phyloP scores from a whole-genome alignment of 2,113 vertebrate species.

The Gnathonemus longibarbis region DNA sequence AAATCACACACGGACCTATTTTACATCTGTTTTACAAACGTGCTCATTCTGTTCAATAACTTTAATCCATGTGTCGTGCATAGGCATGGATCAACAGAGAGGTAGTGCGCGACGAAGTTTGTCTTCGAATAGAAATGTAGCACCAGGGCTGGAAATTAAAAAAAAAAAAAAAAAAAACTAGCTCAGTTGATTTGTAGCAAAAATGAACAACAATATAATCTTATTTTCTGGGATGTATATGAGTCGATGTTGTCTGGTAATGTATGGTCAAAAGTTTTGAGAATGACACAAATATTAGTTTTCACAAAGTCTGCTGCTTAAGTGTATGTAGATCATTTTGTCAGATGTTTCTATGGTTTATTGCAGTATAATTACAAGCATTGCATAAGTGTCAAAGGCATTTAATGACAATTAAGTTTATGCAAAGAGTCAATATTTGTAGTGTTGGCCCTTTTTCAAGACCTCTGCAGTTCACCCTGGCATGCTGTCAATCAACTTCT shows the following conservation, averaged over 20 bases:
- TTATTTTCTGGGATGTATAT: not conserved
- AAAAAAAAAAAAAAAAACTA: not conserved
- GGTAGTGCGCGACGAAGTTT: not conserved
- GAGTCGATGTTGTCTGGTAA: not conserved
- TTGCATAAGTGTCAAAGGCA: no score
- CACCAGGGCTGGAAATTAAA: not conserved
- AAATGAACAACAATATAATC: not conserved
- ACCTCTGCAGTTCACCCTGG: no score
- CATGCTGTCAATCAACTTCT: no score
- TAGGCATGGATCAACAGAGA: not conserved
- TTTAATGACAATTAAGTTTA: no score
- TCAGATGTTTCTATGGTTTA: no score
- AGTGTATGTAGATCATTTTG: no score
- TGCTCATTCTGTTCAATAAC: not conserved
- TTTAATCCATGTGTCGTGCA: not conserved
- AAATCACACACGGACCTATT: not conserved
- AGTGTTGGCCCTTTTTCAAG: no score
- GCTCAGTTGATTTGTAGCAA: not conserved
- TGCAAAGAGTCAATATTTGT: no score
- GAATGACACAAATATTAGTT: no score
- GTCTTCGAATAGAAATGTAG: not conserved
- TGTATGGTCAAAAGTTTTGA: not conserved
- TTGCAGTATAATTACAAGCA: no score
- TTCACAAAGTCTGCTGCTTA: no score
- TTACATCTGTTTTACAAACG: not conserved